Evolutionary conservation across 2,888 invertebrate species (phyloP).

Genomic region (Noctua comes): DNA sequence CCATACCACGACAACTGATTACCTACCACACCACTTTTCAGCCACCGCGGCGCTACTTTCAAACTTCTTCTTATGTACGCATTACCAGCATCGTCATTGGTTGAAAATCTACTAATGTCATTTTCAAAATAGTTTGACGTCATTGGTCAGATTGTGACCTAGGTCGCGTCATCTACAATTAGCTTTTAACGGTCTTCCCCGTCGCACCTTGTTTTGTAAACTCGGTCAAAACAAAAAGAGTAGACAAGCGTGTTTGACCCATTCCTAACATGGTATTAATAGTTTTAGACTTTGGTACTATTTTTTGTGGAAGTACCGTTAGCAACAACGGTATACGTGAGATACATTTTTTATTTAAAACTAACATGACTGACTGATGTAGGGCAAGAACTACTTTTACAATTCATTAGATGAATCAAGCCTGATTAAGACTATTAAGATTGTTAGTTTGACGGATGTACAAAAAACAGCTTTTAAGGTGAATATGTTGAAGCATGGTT

Average conservation of each 20-base stretch:
- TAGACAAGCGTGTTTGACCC: constrained; percentile 20
- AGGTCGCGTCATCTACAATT: neutral
- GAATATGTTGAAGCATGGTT: neutral
- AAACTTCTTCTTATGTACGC: too few relatives aligned
- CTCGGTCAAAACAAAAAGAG: constrained; percentile 29
- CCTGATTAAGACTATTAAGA: constrained; percentile 23
- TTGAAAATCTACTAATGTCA: too few relatives aligned
- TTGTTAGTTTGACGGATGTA: neutral
- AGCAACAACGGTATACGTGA: constrained; percentile 59
- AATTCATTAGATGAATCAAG: constrained; percentile 50
- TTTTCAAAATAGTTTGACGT: neutral
- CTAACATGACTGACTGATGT: constrained; percentile 50
- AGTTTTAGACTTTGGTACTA: constrained; percentile 26
- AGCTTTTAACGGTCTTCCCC: neutral
- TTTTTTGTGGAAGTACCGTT: constrained; percentile 62
- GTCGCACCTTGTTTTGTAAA: neutral
- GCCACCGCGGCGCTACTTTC: too few relatives aligned
- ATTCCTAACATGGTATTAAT: constrained; percentile 49
- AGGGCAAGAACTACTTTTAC: constrained; percentile 53
- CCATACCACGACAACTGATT: too few relatives aligned
- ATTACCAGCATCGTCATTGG: too few relatives aligned
- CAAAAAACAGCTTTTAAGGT: constrained; percentile 8
- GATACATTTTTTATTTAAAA: constrained; percentile 37
- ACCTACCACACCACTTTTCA: too few relatives aligned
- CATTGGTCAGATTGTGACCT: neutral